Percentiles rank a stretch among this genome's conserved stretches.
phyloP scores from a whole-genome alignment of 1,140 invertebrate species.

The Chlorops oryzae region DNA sequence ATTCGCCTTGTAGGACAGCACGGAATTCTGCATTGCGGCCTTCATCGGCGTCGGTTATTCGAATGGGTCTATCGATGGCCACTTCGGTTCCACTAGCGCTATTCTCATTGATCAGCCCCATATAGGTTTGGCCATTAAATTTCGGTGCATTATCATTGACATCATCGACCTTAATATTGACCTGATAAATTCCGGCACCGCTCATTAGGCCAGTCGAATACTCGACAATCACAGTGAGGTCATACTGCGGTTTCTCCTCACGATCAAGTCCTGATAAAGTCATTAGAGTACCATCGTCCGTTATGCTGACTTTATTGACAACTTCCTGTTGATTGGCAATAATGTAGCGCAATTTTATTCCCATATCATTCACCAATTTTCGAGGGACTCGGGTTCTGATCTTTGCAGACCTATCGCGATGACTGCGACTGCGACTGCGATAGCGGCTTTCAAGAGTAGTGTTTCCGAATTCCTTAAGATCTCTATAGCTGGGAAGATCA shows the following conservation, averaged over 20 bases:
- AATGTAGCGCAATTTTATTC: slow-evolving; percentile 56
- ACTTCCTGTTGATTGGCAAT: slow-evolving; percentile 76
- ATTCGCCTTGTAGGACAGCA: slow-evolving; percentile 67
- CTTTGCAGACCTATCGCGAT: no score
- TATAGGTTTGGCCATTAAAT: slow-evolving; percentile 66
- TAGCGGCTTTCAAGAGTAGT: slow-evolving; percentile 32
- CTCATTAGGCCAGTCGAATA: slow-evolving; percentile 58
- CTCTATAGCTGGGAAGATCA: slow-evolving; percentile 31
- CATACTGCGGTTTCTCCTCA: slow-evolving; percentile 66
- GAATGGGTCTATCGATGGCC: slow-evolving; percentile 59
- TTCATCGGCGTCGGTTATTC: slow-evolving; percentile 70
- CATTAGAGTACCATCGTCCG: slow-evolving; percentile 70
- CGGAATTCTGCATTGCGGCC: slow-evolving; percentile 69
- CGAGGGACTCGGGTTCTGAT: no score
- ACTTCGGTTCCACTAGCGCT: slow-evolving; percentile 66
- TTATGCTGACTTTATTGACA: slow-evolving; percentile 66
- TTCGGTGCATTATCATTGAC: slow-evolving; percentile 86
- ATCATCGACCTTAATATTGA: slow-evolving; percentile 74
- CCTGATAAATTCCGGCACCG: slow-evolving; percentile 68
- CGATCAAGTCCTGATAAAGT: slow-evolving; percentile 69
- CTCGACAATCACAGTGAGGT: slow-evolving; percentile 74
- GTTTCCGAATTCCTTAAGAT: slow-evolving; percentile 16
- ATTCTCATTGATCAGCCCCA: slow-evolving; percentile 76
- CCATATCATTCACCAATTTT: slow-evolving; percentile 27
- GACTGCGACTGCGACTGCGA: slow-evolving; percentile 24